phyloP scores from a whole-genome alignment of 2,888 invertebrate species.

The Agrilus mali region DNA sequence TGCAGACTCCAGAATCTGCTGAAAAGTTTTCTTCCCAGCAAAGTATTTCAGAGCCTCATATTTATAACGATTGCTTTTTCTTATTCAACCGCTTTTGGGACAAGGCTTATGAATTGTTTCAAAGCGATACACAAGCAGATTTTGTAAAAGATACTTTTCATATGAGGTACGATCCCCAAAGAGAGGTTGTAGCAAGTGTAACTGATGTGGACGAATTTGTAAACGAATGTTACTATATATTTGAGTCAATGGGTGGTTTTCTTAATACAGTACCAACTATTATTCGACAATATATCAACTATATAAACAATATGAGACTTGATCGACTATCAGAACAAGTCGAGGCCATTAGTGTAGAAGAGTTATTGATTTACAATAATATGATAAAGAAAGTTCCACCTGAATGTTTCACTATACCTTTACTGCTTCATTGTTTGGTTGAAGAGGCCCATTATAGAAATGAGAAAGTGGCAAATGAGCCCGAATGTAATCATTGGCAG shows the following conservation, averaged over 20 bases:
- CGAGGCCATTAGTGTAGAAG: background rate
- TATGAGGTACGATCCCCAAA: background rate
- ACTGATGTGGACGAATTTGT: background rate
- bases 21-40: too few relatives aligned
- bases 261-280: background rate
- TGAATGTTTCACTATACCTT: constrained; percentile 6
- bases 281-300: constrained; percentile 3
- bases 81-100: constrained; percentile 5
- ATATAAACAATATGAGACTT: constrained; percentile 8
- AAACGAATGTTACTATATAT: background rate
- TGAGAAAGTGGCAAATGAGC: too few relatives aligned
- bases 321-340: constrained; percentile 2
- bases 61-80: too few relatives aligned
- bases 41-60: too few relatives aligned
- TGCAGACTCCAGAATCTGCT: too few relatives aligned
- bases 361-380: constrained; percentile 3
- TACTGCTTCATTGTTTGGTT: constrained; percentile 4
- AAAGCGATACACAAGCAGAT: constrained; percentile 2
- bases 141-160: constrained; percentile 5
- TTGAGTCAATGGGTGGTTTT: too few relatives aligned
- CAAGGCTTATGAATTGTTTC: constrained; percentile 3
- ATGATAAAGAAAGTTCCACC: constrained; percentile 7
- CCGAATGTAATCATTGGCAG: too few relatives aligned
- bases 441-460: constrained; percentile 1
- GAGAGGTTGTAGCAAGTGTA: too few relatives aligned